Evolutionary conservation across 2,888 invertebrate species (phyloP), one percentile per base, ranked within the genome.

Genomic region (Panzeria rudis): DNA sequence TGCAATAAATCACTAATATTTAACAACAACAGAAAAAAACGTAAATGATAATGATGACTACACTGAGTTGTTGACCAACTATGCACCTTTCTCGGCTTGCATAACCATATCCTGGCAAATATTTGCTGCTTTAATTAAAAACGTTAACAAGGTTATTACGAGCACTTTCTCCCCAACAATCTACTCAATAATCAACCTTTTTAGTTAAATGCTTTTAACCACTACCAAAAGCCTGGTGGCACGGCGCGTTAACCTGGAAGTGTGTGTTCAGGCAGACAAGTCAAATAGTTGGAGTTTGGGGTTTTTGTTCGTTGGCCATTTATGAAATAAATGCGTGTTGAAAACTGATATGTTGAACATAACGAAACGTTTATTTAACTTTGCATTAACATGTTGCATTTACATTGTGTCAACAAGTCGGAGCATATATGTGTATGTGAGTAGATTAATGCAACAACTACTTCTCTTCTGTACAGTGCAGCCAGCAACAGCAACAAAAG

Each of bases 71-170:
- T 56, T 83, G 44, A 66, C 35, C 69, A 78, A 78, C 78, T 41
- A 77, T 38, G 61, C 47, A 59, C 61, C 78, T 78, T 69, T 41
- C 69, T 69, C 17, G 38, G 61, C 29, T 52, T 11, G 56, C 47
- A 56, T n/a, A 13, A 59, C 71, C 78, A 82, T 79, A 61, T 85
- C 82, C 85, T 78, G 62, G 66, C 61, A 82, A 90, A 91, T 91
- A 90, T 91, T 91, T 91, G 91, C 92, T 89, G 90, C 90, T 91
- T 91, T 91, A 92, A 92, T 92, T 92, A 92, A 92, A 91, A 92
- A 90, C 89, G 89, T 90, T 91, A 92, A 92, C 92, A 91, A 91
- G 91, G 91, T 92, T 92, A 92, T 92, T 87, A 87, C 64, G 75
- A 82, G 75, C 62, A 66, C 54, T 79, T 69, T 71, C 82, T 71